phyloP scores from a whole-genome alignment of 2,113 vertebrate genomes.

The Mustela nigripes region DNA sequence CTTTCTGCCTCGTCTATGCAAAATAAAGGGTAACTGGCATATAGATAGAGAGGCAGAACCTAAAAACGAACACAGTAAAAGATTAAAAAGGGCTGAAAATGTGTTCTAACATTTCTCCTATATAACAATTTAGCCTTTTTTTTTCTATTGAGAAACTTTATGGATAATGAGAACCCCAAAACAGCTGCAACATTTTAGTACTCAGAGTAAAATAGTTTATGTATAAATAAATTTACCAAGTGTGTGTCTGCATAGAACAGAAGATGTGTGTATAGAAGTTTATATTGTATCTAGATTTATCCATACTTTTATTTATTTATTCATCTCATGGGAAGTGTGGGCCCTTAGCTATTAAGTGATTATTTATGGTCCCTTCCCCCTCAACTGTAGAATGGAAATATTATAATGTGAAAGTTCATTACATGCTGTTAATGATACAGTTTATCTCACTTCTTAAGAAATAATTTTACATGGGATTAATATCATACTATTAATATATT shows the following conservation, averaged over 20 bases:
- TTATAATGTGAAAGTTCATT: conserved; percentile 66
- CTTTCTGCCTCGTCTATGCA: not conserved
- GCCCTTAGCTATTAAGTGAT: conserved; percentile 42
- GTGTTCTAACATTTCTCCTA: not conserved
- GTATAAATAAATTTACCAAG: conserved; percentile 27
- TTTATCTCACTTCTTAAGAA: conserved; percentile 57
- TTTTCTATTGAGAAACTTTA: conserved; percentile 29
- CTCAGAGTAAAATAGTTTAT: conserved; percentile 7
- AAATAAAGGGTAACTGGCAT: not conserved
- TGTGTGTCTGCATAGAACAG: not conserved
- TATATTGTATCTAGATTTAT: not conserved
- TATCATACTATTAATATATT: conserved; percentile 32
- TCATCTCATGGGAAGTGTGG: not conserved
- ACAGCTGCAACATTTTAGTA: not conserved
- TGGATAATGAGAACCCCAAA: not conserved
- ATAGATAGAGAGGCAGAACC: not conserved
- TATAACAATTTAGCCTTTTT: not conserved
- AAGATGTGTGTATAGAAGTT: not conserved
- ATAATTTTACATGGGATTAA: conserved; percentile 62
- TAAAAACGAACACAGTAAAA: not conserved
- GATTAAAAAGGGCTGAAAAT: not conserved
- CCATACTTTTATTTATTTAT: conserved; percentile 4
- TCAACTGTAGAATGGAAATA: conserved; percentile 47
- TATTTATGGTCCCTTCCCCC: not conserved
- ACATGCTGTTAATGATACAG: conserved; percentile 52